These are phyloP conservation scores for Athene noctua DNA, from an alignment of 2,113 vertebrate species.

Conservation along the genomic window DNA sequence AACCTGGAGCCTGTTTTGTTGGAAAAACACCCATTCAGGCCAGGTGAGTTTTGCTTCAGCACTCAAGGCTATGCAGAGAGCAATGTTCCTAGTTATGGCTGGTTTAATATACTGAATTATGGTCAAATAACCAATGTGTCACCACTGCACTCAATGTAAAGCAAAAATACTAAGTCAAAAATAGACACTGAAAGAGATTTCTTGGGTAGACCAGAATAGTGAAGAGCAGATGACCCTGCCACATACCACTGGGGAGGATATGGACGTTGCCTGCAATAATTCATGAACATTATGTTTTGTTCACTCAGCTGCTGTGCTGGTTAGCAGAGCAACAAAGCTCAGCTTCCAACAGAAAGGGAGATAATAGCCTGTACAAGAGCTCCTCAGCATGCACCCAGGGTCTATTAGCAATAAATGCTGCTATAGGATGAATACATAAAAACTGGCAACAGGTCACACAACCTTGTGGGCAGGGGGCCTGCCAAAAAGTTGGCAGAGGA, in stretches of 20 bases:
- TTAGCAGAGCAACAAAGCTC: background rate
- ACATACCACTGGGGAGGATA: background rate
- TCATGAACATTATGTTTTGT: background rate
- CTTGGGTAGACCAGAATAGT: background rate
- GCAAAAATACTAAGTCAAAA: background rate
- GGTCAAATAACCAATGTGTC: background rate
- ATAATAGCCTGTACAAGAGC: background rate
- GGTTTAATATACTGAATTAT: constrained; percentile 14
- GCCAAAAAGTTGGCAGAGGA: background rate
- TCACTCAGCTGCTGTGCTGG: background rate
- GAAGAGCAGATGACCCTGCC: constrained; percentile 27
- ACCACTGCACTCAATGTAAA: background rate
- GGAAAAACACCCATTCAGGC: background rate
- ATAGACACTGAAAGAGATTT: constrained; percentile 4
- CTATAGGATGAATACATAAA: background rate
- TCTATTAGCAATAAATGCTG: background rate
- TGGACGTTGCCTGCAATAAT: background rate
- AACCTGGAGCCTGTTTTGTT: background rate
- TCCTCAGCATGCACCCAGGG: background rate
- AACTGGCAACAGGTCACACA: fast-evolving
- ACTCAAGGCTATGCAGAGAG: background rate
- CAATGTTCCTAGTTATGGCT: background rate
- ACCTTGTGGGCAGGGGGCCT: fast-evolving
- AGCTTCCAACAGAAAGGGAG: background rate
- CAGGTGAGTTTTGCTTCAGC: constrained; percentile 4